Evolutionary conservation across 1,140 invertebrate species (phyloP), one percentile per base, ranked within the genome.

Genomic region (Heliconius himera): DNA sequence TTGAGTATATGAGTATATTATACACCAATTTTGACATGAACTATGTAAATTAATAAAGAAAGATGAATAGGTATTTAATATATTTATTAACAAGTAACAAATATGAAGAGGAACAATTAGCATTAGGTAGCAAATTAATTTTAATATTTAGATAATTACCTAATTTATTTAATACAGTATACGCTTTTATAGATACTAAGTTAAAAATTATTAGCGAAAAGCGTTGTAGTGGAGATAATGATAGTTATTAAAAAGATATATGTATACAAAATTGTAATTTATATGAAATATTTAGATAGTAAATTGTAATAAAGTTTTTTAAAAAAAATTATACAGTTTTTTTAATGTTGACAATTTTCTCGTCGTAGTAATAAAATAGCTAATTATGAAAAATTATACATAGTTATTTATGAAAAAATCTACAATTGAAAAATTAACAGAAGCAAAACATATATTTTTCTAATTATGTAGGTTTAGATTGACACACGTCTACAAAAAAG

Each of bases 401-500:
- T 56, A 56, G 0, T n/a, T 56, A 56, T 56, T 56, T 56, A 22
- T 9, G 8, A 56, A 56, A 22, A n/a, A 9, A 60, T n/a, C n/a
- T 3, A 26, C 54, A 60, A 22, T 22, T 22, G 54, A 60, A 70
- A 70, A 70, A 70, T 70, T 3, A 18, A 36, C 70, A 70, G 70
- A 33, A 70, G 9, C 71, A 73, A 33, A 71, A 70, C 38, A 38
- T 49, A 22, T 73, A 77, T 93, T 89, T 90, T 89, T 91, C 87
- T 91, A 90, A 93, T 91, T 93, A 92, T 90, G 85, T 92, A 89
- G 89, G 89, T 86, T 89, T 90, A 89, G 87, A 89, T 88, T 89
- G 89, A 89, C 84, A 85, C 80, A 81, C 83, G 85, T 88, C 84
- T 84, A 90, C 88, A 93, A 93, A 93, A 87, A 91, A 85, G 83